phyloP scores from a whole-genome alignment of 2,113 vertebrate species.

The Campylomormyrus tamandua region DNA sequence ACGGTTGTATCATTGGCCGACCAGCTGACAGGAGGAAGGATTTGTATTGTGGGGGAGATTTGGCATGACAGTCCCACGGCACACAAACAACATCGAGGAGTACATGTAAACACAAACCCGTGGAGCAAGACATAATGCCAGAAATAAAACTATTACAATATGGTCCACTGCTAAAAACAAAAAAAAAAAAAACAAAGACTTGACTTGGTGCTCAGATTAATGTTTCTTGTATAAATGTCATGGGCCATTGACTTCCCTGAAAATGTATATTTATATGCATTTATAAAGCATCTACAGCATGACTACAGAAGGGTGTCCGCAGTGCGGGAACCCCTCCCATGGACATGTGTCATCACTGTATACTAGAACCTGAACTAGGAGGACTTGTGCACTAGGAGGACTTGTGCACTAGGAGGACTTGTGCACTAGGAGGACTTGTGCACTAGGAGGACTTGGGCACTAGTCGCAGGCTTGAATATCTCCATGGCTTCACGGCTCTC shows the following conservation, averaged over 20 bases:
- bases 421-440: not conserved
- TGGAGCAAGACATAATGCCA: not conserved
- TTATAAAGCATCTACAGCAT: not conserved
- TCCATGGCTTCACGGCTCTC: not conserved
- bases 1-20: not conserved
- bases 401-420: not conserved
- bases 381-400: no score
- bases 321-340: not conserved
- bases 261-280: not conserved
- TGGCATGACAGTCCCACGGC: not conserved
- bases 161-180: not conserved
- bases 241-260: not conserved
- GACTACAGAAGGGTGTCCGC: not conserved
- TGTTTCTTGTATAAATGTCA: not conserved
- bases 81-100: not conserved
- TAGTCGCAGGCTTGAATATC: not conserved
- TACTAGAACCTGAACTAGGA: not conserved
- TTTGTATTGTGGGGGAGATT: not conserved
- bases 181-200: not conserved
- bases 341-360: not conserved
- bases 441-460: not conserved
- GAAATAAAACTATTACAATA: not conserved
- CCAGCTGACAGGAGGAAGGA: not conserved
- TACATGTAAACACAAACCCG: not conserved
- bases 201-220: not conserved